Base-by-base conservation (phyloP, 2,888 invertebrate species). In the Pheosia tremula region DNA sequence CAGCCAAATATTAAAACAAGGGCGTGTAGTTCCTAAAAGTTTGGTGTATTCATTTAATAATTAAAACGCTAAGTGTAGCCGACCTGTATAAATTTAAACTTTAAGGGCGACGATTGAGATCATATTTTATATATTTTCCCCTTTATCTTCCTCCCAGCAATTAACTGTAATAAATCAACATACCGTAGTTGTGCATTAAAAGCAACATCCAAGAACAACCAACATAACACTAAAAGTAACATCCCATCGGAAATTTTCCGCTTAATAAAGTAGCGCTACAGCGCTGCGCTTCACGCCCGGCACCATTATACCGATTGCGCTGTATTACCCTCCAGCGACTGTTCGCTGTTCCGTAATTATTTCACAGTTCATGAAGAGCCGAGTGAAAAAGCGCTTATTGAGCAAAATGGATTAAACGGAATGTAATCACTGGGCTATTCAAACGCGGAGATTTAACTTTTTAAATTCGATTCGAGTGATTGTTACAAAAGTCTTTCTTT, bases 371-470 rank as follows among this genome's bases (percentile, higher is more conserved):
- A 38, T 53, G 24, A 53, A 38, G 37, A 24, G 37, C 37, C 36
- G 37, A 36, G 9, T 53, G 53, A 53, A 53, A 10, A 37, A 53
- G 37, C 53, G 37, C 53, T 53, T 38, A 50, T 53, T 37, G 53
- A 36, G 11, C 37, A 11, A 53, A 53, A 37, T 37, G 53, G 10
- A 53, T 53, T 53, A 36, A 53, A 5, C 53, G 37, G 11, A 53
- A 53, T 37, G 37, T 38, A 11, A 53, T 53, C 37, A 36, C 50
- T 24, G 24, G 7, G 24, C 24, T 50, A 50, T 50, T 50, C 50
- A 24, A 50, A n/a, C 13, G 13, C 4, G 13, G 13, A 24, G 24
- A 24, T 24, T 24, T 24, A 24, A 24, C 24, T 24, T 24, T 24
- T 24, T 2, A 24, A 24, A 24, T 24, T 24, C 24, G 24, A 24